A percentile compares a stretch with the other conserved stretches of the same genome.
Conservation (phyloP, 2,888 invertebrate genomes). For the Drosophila picticornis region DNA sequence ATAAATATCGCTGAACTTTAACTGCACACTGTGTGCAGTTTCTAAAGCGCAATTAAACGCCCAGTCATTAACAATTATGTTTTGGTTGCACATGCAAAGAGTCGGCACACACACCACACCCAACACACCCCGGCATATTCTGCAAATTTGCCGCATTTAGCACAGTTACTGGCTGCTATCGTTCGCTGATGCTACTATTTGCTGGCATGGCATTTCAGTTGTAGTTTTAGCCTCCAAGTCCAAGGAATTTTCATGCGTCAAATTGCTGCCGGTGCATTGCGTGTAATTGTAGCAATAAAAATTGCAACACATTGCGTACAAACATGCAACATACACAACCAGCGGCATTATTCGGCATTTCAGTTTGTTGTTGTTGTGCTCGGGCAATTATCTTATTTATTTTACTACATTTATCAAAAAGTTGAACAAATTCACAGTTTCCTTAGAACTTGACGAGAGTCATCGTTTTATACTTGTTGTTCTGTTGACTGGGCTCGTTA, state of each 20-base stretch:
- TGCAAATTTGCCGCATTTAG: constrained; percentile 72
- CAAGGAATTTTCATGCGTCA: constrained; percentile 78
- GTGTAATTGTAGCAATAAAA: constrained; percentile 79
- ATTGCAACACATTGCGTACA: constrained; percentile 78
- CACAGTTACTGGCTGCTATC: constrained; percentile 45
- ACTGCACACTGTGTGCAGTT: constrained; percentile 46
- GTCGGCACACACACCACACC: constrained; percentile 5
- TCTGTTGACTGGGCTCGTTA: constrained; percentile 18
- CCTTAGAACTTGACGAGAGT: constrained; percentile 40
- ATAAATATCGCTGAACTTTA: constrained; percentile 61
- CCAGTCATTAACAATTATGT: constrained; percentile 75
- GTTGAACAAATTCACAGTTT: constrained; percentile 71
- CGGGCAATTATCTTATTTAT: constrained; percentile 75
- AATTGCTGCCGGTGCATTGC: constrained; percentile 73
- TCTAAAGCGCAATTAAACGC: constrained; percentile 72
- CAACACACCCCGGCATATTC: constrained; percentile 28
- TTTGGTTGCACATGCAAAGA: constrained; percentile 68
- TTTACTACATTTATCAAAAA: constrained; percentile 72
- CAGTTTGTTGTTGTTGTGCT: neutral
- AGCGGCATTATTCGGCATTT: constrained; percentile 14
- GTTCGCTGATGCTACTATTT: constrained; percentile 13
- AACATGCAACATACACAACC: constrained; percentile 68
- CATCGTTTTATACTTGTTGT: constrained; percentile 8
- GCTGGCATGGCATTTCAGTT: constrained; percentile 61
- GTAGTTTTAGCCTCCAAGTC: constrained; percentile 45